A percentile compares a stretch with the other conserved stretches of the same genome.
Conservation (phyloP, 2,888 invertebrate species). For the Patella ulyssiponensis region DNA sequence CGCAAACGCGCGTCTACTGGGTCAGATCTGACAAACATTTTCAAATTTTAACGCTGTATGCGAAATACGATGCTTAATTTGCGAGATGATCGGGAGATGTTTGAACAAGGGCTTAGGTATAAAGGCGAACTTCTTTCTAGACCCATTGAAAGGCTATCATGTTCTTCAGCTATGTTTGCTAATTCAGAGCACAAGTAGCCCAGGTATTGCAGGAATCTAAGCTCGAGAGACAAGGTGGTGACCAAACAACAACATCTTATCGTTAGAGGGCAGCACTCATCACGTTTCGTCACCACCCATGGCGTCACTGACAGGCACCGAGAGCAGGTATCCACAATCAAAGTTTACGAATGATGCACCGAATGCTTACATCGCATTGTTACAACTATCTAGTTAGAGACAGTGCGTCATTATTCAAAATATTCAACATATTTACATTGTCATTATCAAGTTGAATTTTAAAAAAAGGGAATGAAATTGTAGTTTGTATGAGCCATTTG, state of each 20-base stretch:
- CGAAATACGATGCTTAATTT: constrained; percentile 12
- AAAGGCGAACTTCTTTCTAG: constrained; percentile 7
- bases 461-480: no score
- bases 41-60: constrained; percentile 7
- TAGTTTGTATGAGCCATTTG: no score
- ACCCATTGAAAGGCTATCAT: constrained; percentile 6
- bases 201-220: constrained; percentile 9
- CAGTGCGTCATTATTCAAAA: no score
- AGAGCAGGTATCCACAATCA: no score
- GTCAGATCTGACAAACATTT: constrained; percentile 8
- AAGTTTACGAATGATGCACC: no score
- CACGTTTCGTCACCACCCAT: constrained; percentile 1
- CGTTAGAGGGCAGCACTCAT: not conserved
- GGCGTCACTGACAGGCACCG: not conserved
- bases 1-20: not conserved
- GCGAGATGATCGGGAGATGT: not conserved
- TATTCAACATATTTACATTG: no score
- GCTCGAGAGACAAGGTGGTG: not conserved
- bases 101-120: constrained; percentile 1
- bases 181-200: not conserved
- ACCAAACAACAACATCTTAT: not conserved
- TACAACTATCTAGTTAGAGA: no score
- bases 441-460: no score
- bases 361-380: no score
- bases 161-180: not conserved